Conservation (phyloP, 1,140 invertebrate species). For the Neodiprion pinetum region DNA sequence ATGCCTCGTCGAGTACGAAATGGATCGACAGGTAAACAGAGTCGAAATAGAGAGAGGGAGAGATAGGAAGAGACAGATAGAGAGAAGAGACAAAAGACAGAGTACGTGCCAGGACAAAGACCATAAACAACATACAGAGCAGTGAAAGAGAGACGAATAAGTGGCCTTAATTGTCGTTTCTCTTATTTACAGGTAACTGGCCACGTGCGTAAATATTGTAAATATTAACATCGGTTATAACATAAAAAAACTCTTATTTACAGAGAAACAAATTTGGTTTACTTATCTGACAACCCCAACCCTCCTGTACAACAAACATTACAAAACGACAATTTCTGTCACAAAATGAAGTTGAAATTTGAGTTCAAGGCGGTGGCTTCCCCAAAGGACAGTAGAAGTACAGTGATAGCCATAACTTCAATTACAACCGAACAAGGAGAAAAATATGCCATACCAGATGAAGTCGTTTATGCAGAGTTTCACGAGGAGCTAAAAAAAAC, state of each 20-base stretch:
- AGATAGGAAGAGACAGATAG: too few species aligned
- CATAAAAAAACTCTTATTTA: background rate
- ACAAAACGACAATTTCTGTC: background rate
- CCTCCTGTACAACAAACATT: background rate
- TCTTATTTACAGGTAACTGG: constrained; percentile 2
- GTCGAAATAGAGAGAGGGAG: too few species aligned
- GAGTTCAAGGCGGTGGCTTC: background rate
- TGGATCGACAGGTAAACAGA: too few species aligned
- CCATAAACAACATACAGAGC: too few species aligned
- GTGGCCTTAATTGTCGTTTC: constrained; percentile 8
- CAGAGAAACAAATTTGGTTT: constrained; percentile 5
- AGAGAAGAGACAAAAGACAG: too few species aligned
- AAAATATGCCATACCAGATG: constrained; percentile 18
- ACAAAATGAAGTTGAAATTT: constrained; percentile 5
- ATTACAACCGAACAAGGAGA: constrained; percentile 23
- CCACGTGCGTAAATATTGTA: background rate
- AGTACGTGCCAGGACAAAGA: too few species aligned
- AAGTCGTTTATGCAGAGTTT: constrained; percentile 17
- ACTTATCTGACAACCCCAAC: background rate
- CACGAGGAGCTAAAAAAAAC: constrained; percentile 24
- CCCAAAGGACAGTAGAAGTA: constrained; percentile 18
- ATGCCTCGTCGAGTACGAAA: too few species aligned
- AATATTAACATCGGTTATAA: background rate
- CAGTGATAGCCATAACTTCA: constrained; percentile 24
- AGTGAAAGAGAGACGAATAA: too few species aligned